These are phyloP conservation scores for Tethea ocularis DNA, from an alignment of 2,888 invertebrate genomes.

Conservation along the genomic window DNA sequence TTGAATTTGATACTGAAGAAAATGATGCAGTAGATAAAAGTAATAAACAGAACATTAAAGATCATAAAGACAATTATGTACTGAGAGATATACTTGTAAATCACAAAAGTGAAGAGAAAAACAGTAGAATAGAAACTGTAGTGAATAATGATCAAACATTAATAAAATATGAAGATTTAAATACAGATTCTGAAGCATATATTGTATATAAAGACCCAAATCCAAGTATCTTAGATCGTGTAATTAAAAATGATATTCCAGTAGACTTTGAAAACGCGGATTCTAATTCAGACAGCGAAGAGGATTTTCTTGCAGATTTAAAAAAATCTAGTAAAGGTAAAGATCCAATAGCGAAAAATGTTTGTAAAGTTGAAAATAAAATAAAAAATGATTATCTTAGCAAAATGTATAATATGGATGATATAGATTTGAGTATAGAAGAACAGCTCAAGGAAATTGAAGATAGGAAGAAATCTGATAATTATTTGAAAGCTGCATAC, in stretches of 20 bases:
- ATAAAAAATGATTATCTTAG: neutral
- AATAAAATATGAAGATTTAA: neutral
- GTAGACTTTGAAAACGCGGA: neutral
- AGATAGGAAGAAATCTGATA: constrained; percentile 9
- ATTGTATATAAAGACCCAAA: neutral
- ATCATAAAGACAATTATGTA: neutral
- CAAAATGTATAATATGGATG: constrained; percentile 10
- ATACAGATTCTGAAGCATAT: neutral
- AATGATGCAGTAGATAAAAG: neutral
- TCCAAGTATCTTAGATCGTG: neutral
- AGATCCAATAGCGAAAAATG: neutral
- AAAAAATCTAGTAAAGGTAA: neutral
- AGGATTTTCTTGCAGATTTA: neutral
- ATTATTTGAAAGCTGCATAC: constrained; percentile 9
- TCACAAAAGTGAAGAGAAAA: neutral
- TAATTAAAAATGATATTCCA: neutral
- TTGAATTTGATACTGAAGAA: neutral
- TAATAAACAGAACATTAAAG: neutral
- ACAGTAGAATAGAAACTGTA: neutral
- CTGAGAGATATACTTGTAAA: neutral
- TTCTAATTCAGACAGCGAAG: neutral
- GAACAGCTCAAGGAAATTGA: constrained; percentile 9
- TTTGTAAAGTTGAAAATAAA: neutral
- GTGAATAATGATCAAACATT: neutral
- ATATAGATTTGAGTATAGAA: constrained; percentile 6